Evolutionary conservation across 2,113 vertebrate genomes (phyloP), one percentile per base, ranked within the genome.

Genomic region (Notechis scutatus): DNA sequence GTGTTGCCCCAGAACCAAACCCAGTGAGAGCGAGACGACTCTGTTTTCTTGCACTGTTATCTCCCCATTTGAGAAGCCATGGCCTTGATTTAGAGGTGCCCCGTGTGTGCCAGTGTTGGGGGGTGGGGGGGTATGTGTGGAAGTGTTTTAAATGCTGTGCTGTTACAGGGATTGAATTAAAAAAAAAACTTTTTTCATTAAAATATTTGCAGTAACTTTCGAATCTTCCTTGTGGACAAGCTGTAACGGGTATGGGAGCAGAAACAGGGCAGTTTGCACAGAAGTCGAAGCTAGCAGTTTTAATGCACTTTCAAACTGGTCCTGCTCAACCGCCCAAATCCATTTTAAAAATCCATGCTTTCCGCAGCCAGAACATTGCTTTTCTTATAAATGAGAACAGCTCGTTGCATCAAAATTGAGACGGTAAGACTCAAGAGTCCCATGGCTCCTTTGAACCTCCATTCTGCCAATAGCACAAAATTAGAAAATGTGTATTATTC

Each of bases 101-200:
- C 85, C 11, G 7, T 18, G 85, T 88, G 52, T 54, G 85, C 92
- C 50, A 45, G 64, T 64, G 52, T 56, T 20, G 34, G 39, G 85
- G 39, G 45, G 39, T 42, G 85, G 50, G 29, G 8, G 8, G 42
- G 74, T 81, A 81, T 21, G 74, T 1, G 74, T 81, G 69, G 69
- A 81, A 39, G 69, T 81, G 74, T 81, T 81, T 81, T 23, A 34
- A 81, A 81, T 81, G 74, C 54, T 52, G 42, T 61, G 81, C 89
- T 87, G 92, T 87, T 86, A 34, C 81, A 87, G 89, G 92, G 45
- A 64, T 29, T 93, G 89, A 86, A 64, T 93, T 92, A 11, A 61
- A 59, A 26, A 69, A n/a, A 5, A 5, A 14, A 2, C 34, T 59
- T n/a, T 59, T 59, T 91, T 93, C 87, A 91, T 89, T 93, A 92